A percentile compares a stretch with the other conserved stretches of the same genome.
These are phyloP conservation scores for Geotrupes spiniger DNA, from an alignment of 2,888 invertebrate genomes.

Conservation along the genomic window DNA sequence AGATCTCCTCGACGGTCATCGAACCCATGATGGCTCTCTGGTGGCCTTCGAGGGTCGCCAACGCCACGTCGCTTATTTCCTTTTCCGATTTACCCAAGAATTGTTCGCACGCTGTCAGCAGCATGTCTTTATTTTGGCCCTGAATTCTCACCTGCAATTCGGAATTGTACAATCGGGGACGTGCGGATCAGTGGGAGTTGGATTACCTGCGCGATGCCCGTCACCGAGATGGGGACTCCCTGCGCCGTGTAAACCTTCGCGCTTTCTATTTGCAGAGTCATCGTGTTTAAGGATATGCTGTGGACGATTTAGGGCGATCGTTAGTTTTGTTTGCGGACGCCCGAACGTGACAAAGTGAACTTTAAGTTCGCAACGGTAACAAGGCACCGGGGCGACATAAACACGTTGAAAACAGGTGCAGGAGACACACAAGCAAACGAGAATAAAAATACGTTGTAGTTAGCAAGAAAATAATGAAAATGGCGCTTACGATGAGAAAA, in stretches of 20 bases:
- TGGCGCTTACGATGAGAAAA: too few species aligned
- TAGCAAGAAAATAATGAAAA: too few species aligned
- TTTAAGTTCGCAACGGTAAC: too few species aligned
- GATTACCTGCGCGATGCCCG: constrained; percentile 69
- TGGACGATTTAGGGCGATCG: too few species aligned
- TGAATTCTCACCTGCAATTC: constrained; percentile 75
- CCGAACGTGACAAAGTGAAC: too few species aligned
- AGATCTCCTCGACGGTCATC: constrained; percentile 91
- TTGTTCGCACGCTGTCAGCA: constrained; percentile 83
- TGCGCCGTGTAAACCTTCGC: constrained; percentile 89
- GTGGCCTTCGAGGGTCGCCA: constrained; percentile 84
- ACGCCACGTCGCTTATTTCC: constrained; percentile 81
- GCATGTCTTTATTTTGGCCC: constrained; percentile 78
- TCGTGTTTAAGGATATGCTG: constrained; percentile 90
- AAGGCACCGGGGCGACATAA: too few species aligned
- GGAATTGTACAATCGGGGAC: too few species aligned
- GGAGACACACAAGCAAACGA: too few species aligned
- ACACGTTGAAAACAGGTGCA: too few species aligned
- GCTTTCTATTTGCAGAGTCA: constrained; percentile 89
- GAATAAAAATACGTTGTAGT: too few species aligned
- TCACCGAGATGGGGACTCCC: constrained; percentile 90
- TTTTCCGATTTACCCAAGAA: constrained; percentile 79
- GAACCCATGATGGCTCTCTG: constrained; percentile 90
- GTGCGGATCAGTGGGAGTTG: too few species aligned
- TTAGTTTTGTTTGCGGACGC: too few species aligned